These are phyloP conservation scores for Heliangelus exortis DNA, from an alignment of 2,797 vertebrate species.

Conservation along the genomic window DNA sequence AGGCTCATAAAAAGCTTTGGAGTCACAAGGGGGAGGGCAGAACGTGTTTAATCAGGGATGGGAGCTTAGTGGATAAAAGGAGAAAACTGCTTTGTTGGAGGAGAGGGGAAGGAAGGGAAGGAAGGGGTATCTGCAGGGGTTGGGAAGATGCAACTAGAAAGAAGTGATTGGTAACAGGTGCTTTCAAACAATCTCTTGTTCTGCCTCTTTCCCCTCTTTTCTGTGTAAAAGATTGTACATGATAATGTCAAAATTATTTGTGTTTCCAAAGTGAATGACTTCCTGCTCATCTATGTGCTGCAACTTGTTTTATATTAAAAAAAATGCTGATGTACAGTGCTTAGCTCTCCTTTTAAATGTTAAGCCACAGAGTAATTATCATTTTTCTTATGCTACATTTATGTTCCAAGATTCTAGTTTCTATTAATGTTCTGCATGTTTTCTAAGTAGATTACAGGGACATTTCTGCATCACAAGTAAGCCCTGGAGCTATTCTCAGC, in stretches of 20 bases:
- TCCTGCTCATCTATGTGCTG: constrained; percentile 58
- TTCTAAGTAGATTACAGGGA: constrained; percentile 80
- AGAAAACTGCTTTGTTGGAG: constrained; percentile 45
- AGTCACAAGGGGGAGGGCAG: constrained; percentile 29
- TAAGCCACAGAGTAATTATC: constrained; percentile 80
- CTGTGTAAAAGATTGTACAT: not conserved
- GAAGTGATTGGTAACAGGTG: constrained; percentile 62
- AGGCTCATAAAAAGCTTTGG: constrained; percentile 53
- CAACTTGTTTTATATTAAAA: constrained; percentile 52
- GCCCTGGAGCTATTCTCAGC: constrained; percentile 76
- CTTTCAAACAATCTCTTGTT: constrained; percentile 28
- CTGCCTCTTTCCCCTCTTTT: constrained; percentile 10
- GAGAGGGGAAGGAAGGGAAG: constrained; percentile 40
- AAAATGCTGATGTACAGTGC: constrained; percentile 67
- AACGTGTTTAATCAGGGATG: constrained; percentile 45
- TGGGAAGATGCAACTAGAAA: not conserved
- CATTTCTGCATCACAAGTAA: constrained; percentile 78
- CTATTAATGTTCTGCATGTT: constrained; percentile 76
- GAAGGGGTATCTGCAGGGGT: constrained; percentile 38
- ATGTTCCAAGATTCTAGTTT: constrained; percentile 75
- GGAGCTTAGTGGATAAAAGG: constrained; percentile 65
- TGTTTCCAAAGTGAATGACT: constrained; percentile 43
- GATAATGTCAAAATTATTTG: constrained; percentile 62
- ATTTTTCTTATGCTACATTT: constrained; percentile 77
- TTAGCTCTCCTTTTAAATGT: constrained; percentile 73